These are phyloP conservation scores for Temnothorax ravouxi DNA, from an alignment of 2,888 invertebrate species.

Conservation along the genomic window DNA sequence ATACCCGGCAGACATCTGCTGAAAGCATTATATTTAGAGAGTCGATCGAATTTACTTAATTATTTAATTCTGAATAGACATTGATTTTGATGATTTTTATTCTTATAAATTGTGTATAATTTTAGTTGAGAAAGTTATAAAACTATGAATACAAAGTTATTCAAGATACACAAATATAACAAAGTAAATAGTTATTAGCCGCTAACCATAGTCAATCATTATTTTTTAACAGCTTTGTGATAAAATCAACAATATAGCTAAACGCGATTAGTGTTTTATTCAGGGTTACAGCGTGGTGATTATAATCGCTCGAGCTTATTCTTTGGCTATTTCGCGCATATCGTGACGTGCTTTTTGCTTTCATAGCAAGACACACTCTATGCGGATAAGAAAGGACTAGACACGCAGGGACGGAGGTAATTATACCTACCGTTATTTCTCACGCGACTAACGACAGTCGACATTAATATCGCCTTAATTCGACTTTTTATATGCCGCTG, in stretches of 20 bases:
- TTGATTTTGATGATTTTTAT: background rate
- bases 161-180: too few relatives aligned
- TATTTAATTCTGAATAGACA: background rate
- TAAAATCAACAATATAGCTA: background rate
- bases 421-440: slow-evolving; percentile 50
- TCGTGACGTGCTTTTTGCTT: slow-evolving; percentile 23
- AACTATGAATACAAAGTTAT: background rate
- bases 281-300: slow-evolving; percentile 6
- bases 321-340: slow-evolving; percentile 10
- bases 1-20: background rate
- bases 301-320: slow-evolving; percentile 37
- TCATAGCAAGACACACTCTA: slow-evolving; percentile 45
- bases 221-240: background rate
- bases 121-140: background rate
- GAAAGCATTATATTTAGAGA: background rate
- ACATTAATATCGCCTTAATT: slow-evolving; percentile 53
- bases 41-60: background rate
- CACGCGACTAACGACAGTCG: slow-evolving; percentile 55
- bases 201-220: background rate
- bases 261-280: slow-evolving; percentile 26
- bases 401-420: slow-evolving; percentile 50
- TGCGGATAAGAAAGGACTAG: slow-evolving; percentile 50
- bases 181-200: slow-evolving; percentile 15
- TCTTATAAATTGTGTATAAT: background rate
- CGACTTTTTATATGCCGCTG: slow-evolving; percentile 32